A percentile compares a stretch with the other conserved stretches of the same genome.
These are phyloP conservation scores for Amphiura filiformis DNA, from an alignment of 35 echinoderm and acorn worm species.

Conservation along the genomic window DNA sequence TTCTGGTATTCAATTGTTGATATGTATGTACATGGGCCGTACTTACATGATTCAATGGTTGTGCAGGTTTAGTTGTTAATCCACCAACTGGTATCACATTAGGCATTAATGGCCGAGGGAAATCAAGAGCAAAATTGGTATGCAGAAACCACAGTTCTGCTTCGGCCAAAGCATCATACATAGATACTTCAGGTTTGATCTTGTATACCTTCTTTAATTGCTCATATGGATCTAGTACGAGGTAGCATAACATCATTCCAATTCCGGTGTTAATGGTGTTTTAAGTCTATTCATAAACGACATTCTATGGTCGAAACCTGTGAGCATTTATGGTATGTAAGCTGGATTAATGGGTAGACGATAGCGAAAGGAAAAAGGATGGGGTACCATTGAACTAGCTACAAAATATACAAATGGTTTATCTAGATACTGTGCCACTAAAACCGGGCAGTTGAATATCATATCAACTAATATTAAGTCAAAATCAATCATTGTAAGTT, in stretches of 20 bases:
- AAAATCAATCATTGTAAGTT: conserved; percentile 19
- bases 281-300: conserved; percentile 41
- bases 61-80: conserved; percentile 57
- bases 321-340: conserved; percentile 29
- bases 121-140: conserved; percentile 66
- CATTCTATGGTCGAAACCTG: conserved; percentile 49
- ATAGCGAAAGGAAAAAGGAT: conserved; percentile 23
- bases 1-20: too few relatives aligned
- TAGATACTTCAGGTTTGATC: conserved; percentile 18
- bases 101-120: conserved; percentile 53
- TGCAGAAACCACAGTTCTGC: conserved; percentile 46
- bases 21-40: too few relatives aligned
- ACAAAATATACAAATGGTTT: conserved; percentile 43
- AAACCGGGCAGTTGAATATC: conserved; percentile 40
- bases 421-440: conserved; percentile 36
- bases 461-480: conserved; percentile 51
- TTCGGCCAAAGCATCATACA: conserved; percentile 32
- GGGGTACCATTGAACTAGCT: conserved; percentile 27
- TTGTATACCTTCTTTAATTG: conserved; percentile 32
- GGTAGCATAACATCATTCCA: conserved; percentile 24
- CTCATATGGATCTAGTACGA: conserved; percentile 24
- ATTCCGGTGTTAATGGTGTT: conserved; percentile 36
- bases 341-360: conserved; percentile 50
- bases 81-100: conserved; percentile 66
- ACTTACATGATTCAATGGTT: conserved; percentile 52